Evolutionary conservation across 2,888 invertebrate species (phyloP), one percentile per base, ranked within the genome.

Genomic region (Noctua janthe): DNA sequence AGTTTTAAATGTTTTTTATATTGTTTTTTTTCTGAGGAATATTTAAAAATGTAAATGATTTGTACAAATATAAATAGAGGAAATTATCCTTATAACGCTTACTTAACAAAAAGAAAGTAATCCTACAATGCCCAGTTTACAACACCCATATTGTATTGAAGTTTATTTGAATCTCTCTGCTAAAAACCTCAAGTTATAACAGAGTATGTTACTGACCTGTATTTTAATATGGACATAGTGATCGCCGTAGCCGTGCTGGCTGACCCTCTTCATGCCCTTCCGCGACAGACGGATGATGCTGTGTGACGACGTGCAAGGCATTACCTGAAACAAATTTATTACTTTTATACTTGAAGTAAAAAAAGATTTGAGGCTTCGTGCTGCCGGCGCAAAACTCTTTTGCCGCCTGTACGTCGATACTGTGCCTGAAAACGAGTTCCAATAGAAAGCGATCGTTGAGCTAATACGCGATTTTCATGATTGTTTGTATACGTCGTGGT

Each of bases 191-290:
- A 8, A 69, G 15, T 69, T 15, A 23, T 6, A 23, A 13, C 23
- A 43, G 11, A 67, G 10, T 23, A 47, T n/a, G 47, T 15, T 67
- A 76, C 85, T 43, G 62, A 96, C 97, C 96, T 97, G 97, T 91
- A 99, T 98, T 97, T 99, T 99, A 69, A 99, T 96, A 91, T 99
- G 98, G 20, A 99, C 98, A 93, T 99, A 99, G 95, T 99, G 99
- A 95, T 99, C 99, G 0, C 99, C 99, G 90, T 98, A 98, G 0
- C 99, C 99, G 85, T 98, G 98, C 17, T 98, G 98, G 92, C 99
- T 99, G 4, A 99, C 98, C 86, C 99, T 98, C 94, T 99, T 99
- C 95, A 99, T 98, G 0, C 99, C 99, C 96, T 99, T 99, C 56
- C 99, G 98, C 1, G 98, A 97, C 56, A 99, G 95, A 62, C 99